Evolutionary conservation across 2,797 vertebrate species (phyloP).

Genomic region (Rachycentron canadum): DNA sequence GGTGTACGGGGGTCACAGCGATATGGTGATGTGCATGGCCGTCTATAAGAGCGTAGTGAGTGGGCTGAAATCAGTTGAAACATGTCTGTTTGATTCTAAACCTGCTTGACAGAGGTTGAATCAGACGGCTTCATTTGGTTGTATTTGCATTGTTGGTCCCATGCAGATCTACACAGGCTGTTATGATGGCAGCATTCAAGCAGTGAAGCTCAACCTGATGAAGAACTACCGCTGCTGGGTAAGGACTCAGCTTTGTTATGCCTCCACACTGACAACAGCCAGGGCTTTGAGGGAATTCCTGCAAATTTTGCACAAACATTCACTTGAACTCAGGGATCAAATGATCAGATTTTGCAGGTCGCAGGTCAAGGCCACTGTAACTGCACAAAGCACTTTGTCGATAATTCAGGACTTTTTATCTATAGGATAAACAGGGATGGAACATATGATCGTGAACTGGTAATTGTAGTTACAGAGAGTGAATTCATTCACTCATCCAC

Average conservation of each 20-base stretch:
- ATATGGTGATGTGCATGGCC: constrained; percentile 98
- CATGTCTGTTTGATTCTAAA: background rate
- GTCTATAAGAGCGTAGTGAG: constrained; percentile 95
- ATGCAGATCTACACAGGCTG: constrained; percentile 96
- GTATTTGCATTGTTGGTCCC: background rate
- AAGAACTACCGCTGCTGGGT: constrained; percentile 97
- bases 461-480: no score
- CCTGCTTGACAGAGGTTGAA: background rate
- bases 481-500: background rate
- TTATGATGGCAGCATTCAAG: constrained; percentile 93
- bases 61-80: background rate
- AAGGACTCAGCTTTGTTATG: constrained; percentile 52
- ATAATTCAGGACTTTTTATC: no score
- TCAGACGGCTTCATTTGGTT: background rate
- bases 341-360: no score
- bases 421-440: no score
- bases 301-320: no score
- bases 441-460: no score
- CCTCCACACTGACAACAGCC: no score
- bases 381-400: no score
- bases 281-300: no score
- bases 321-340: no score
- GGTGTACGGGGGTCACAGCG: constrained; percentile 95
- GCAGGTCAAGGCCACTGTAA: no score
- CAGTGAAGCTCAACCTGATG: constrained; percentile 93